These are phyloP conservation scores for Chromobotia macracanthus DNA, from an alignment of 2,797 vertebrate species.

Conservation along the genomic window DNA sequence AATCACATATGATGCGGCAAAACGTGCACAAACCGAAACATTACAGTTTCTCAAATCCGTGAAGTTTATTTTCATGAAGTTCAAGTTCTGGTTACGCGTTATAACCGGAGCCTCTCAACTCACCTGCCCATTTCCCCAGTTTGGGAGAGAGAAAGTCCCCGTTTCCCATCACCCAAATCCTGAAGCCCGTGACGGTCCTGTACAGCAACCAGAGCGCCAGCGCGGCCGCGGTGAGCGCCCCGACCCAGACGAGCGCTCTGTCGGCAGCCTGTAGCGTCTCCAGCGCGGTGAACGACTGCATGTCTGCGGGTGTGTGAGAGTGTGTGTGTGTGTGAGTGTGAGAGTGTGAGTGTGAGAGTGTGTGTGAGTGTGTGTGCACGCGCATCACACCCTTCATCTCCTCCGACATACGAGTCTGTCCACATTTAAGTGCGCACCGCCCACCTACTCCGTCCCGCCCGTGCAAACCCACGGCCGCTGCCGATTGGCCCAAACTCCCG, in stretches of 20 bases:
- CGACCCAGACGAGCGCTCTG: constrained; percentile 84
- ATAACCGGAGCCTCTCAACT: constrained; percentile 71
- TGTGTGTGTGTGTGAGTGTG: too few species aligned
- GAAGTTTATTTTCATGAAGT: constrained; percentile 45
- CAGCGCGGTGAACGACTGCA: constrained; percentile 68
- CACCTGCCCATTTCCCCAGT: constrained; percentile 94
- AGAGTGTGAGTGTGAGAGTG: too few species aligned
- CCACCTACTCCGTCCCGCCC: constrained; percentile 62
- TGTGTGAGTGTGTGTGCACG: too few species aligned
- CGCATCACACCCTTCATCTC: constrained; percentile 76
- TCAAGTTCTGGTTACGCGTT: constrained; percentile 12
- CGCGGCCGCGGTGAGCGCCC: constrained; percentile 78
- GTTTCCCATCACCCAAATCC: constrained; percentile 85
- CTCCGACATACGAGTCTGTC: constrained; percentile 72
- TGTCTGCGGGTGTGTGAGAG: too few species aligned
- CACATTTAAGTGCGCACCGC: constrained; percentile 71
- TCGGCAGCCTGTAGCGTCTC: constrained; percentile 71
- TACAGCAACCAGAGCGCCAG: constrained; percentile 74
- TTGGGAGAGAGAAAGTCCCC: constrained; percentile 76
- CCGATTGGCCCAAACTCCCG: constrained; percentile 62
- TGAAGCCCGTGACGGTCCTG: constrained; percentile 76
- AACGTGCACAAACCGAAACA: constrained; percentile 37
- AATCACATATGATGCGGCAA: not conserved
- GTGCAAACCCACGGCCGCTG: constrained; percentile 55
- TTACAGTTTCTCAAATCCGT: not conserved